Conservation (phyloP, 2,113 vertebrate genomes). For the Myiozetetes cayanensis region DNA sequence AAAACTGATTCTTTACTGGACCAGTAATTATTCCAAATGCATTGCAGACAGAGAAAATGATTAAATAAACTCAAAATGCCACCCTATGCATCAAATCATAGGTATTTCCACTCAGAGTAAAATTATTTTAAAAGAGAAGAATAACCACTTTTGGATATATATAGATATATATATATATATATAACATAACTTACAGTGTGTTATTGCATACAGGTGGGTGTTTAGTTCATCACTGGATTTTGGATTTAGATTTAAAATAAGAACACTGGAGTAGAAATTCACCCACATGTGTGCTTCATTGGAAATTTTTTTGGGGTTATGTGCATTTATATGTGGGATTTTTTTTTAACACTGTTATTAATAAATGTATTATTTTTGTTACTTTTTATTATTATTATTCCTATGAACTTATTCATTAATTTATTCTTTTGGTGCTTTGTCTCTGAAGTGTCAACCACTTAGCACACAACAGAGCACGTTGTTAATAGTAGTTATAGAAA, state of each 20-base stretch:
- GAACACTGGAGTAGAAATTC: not conserved
- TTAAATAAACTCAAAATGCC: not conserved
- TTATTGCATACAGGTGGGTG: not conserved
- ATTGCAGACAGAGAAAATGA: not conserved
- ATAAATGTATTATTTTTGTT: not conserved
- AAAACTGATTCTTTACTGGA: not conserved
- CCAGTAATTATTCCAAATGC: not conserved
- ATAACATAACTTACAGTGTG: not conserved
- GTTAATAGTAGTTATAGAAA: not conserved
- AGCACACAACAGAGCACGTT: not conserved
- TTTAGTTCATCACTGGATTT: not conserved
- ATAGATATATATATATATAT: not conserved
- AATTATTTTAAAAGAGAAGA: not conserved
- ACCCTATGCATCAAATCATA: not conserved
- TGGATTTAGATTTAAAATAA: not conserved
- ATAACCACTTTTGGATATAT: not conserved
- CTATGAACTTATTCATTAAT: not conserved
- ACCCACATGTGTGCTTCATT: fast-evolving
- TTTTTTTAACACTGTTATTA: not conserved
- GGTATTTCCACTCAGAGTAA: not conserved
- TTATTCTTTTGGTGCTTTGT: not conserved
- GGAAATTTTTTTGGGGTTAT: not conserved
- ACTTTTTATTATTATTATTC: not conserved
- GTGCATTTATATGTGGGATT: not conserved
- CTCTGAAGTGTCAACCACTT: not conserved